These are phyloP conservation scores for Belgica antarctica DNA, from an alignment of 2,888 invertebrate genomes.

Conservation along the genomic window DNA sequence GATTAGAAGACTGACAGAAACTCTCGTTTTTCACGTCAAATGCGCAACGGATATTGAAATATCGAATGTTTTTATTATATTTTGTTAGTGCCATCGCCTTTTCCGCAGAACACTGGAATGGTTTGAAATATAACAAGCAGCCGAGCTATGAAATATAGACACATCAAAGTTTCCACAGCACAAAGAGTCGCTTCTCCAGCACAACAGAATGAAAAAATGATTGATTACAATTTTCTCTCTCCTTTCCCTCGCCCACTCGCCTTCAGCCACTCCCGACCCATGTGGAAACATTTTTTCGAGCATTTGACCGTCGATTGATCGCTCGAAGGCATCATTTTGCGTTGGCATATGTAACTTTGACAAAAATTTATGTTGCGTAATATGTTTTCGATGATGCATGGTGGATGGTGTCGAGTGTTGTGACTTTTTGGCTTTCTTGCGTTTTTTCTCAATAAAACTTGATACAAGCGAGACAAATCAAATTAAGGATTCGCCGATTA, in stretches of 20 bases:
- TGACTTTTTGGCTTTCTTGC: neutral
- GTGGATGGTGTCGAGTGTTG: conserved; percentile 2
- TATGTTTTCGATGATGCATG: conserved; percentile 32
- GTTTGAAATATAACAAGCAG: conserved; percentile 23
- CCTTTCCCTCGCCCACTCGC: too few species aligned
- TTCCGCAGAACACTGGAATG: conserved; percentile 4
- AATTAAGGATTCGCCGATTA: too few species aligned
- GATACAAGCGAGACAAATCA: too few species aligned
- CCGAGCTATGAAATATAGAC: conserved; percentile 41
- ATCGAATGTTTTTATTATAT: conserved; percentile 2
- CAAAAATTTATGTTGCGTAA: conserved; percentile 42
- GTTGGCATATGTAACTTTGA: conserved; percentile 35
- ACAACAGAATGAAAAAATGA: conserved; percentile 44
- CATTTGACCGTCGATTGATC: conserved; percentile 41
- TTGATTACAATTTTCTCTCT: conserved; percentile 42
- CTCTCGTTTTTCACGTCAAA: too few species aligned
- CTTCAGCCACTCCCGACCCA: neutral
- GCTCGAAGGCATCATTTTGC: conserved; percentile 20
- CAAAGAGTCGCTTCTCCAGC: conserved; percentile 11
- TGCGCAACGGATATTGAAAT: conserved; percentile 6
- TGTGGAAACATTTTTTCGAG: conserved; percentile 1
- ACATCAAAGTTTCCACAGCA: conserved; percentile 27
- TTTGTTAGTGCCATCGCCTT: too few species aligned
- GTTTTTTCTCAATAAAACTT: neutral
- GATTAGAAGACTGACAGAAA: too few species aligned